Conservation (phyloP, 1,140 invertebrate species). For the Bombyx mandarina region DNA sequence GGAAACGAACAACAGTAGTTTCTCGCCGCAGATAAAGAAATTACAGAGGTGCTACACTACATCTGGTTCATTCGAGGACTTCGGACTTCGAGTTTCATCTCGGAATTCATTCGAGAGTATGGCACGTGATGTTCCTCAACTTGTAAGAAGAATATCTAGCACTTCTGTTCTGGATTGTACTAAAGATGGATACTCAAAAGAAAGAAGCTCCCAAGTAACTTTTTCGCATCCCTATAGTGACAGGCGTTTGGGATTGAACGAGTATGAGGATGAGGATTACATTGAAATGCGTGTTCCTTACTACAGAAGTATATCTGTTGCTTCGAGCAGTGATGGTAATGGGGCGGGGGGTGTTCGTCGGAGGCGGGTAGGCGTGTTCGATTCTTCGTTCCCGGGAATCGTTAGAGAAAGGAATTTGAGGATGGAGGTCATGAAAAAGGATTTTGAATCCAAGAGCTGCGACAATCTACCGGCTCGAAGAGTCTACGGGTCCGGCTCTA, state of each 20-base stretch:
- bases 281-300: slow-evolving; percentile 20
- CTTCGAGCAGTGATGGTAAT: slow-evolving; percentile 12
- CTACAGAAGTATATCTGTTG: slow-evolving; percentile 27
- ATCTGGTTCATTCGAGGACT: slow-evolving; percentile 36
- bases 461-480: slow-evolving; percentile 22
- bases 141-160: neutral
- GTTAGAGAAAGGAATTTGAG: slow-evolving; percentile 30
- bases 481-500: neutral
- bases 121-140: neutral
- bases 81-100: slow-evolving; percentile 12
- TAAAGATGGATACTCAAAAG: neutral
- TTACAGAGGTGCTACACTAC: slow-evolving; percentile 36
- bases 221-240: slow-evolving; percentile 15
- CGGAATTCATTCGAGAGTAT: slow-evolving; percentile 11
- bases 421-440: slow-evolving; percentile 36
- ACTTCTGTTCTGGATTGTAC: neutral
- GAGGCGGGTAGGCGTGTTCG: slow-evolving; percentile 29
- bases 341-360: slow-evolving; percentile 22
- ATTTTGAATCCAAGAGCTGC: slow-evolving; percentile 33
- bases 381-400: slow-evolving; percentile 16
- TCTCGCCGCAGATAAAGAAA: slow-evolving; percentile 46
- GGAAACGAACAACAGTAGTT: slow-evolving; percentile 24
- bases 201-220: neutral
- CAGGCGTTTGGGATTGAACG: slow-evolving; percentile 10
- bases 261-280: slow-evolving; percentile 10